These are phyloP conservation scores for Phalacrocorax carbo DNA, from an alignment of 2,113 vertebrate species.

Conservation along the genomic window DNA sequence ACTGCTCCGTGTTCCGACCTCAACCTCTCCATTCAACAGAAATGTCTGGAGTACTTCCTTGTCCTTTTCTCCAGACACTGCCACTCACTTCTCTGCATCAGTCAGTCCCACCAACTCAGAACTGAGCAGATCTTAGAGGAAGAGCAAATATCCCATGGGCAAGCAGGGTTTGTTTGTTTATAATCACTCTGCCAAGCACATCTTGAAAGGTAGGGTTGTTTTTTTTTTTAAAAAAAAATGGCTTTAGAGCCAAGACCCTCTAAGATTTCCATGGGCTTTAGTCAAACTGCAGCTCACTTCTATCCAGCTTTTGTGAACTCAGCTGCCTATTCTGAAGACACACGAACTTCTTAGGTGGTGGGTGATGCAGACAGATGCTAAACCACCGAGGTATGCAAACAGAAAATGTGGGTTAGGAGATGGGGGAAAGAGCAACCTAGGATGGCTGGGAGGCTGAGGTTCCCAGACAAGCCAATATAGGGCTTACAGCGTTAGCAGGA, in stretches of 20 bases:
- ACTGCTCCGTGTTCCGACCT: not conserved
- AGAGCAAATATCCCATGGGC: not conserved
- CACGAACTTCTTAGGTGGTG: not conserved
- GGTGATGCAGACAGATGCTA: not conserved
- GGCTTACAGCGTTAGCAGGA: not conserved
- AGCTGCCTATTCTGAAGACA: not conserved
- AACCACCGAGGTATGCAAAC: not conserved
- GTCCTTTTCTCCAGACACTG: not conserved
- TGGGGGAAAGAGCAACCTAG: rapidly evolving
- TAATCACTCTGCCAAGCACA: not conserved
- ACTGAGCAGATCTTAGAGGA: not conserved
- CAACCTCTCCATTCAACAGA: not conserved
- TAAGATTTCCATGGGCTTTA: not conserved
- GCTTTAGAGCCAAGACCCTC: not conserved
- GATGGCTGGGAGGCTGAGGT: not conserved
- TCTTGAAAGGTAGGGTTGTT: not conserved
- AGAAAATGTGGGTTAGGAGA: not conserved
- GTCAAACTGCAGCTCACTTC: not conserved
- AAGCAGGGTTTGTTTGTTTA: not conserved
- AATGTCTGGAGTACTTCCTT: not conserved
- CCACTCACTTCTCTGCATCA: not conserved
- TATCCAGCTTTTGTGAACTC: not conserved
- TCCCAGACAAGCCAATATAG: not conserved
- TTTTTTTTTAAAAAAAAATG: not conserved
- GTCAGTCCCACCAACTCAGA: not conserved